Base-by-base conservation (phyloP, 2,888 invertebrate species). In the Apotomis capreana region DNA sequence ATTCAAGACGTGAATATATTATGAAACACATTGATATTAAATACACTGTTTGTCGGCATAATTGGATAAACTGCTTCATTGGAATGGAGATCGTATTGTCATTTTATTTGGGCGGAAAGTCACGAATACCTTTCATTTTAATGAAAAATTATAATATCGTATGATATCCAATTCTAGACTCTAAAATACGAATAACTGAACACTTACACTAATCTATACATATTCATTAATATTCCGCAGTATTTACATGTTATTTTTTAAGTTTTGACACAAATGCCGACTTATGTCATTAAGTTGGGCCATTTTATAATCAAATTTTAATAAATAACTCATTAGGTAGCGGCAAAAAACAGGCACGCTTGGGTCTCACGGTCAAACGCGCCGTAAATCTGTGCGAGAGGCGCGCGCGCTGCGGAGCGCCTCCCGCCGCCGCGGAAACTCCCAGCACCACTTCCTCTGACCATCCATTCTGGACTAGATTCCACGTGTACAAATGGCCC, bases 321-420 rank as follows among this genome's bases (percentile, higher is more conserved):
- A 92, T 92, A 92, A 90, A 91, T 91, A 90, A 88, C 85, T 84
- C 90, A 91, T 92, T 90, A 91, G 68, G 58, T 72, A 68, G 62
- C 62, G 84, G 87, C 87, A 90, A 90, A 90, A 90, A 91, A 89
- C 84, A 85, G 88, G 87, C 81, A 88, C 88, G 89, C 85, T 89
- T 89, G 84, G 83, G 82, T 91, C 92, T 92, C 93, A 92, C 89
- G 92, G 92, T 87, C 92, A 90, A 89, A 89, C 88, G 86, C 82
- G 90, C 90, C 87, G 90, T 91, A 92, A 86, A 92, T 90, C 83
- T 88, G 88, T 57, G 65, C 54, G 15, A 26, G 26, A 26, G 26
- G 26, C 26, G 88, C 84, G 87, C 85, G 83, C 81, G 82, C 74
- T 74, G 83, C 67, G 65, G 73, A 74, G 69, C 46, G 75, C 74